A percentile compares a stretch with the other conserved stretches of the same genome.
Evolutionary conservation across 2,888 invertebrate species (phyloP).

Genomic region (Syritta pipiens): DNA sequence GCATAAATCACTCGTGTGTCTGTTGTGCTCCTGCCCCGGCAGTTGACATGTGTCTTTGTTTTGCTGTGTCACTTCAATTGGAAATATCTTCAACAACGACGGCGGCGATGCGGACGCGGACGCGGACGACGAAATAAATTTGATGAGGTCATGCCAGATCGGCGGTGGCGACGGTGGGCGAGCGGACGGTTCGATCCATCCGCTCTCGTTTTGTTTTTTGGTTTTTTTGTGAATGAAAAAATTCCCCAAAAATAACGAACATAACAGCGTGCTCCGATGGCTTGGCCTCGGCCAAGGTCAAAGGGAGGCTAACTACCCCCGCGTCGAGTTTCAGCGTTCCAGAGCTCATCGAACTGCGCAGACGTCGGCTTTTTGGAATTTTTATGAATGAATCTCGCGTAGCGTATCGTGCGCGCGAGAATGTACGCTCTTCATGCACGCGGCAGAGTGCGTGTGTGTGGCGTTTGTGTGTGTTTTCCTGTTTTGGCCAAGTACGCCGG

Average conservation of each 20-base stretch:
- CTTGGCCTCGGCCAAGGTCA: conserved; percentile 41
- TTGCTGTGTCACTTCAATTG: background rate
- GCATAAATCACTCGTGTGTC: too few relatives aligned
- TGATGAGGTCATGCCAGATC: background rate
- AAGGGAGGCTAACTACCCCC: conserved; percentile 51
- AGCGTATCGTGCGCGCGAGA: background rate
- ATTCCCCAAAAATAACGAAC: background rate
- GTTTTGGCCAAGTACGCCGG: background rate
- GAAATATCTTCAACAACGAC: too few relatives aligned
- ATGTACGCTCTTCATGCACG: background rate
- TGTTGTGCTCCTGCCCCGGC: background rate
- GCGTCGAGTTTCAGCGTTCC: background rate
- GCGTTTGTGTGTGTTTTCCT: conserved; percentile 25
- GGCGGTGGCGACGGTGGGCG: too few relatives aligned
- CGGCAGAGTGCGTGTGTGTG: background rate
- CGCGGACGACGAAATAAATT: too few relatives aligned
- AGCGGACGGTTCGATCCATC: background rate
- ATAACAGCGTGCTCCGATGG: background rate
- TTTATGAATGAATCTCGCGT: conserved; percentile 45
- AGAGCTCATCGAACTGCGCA: conserved; percentile 1
- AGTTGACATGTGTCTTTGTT: background rate
- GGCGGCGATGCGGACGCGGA: too few relatives aligned
- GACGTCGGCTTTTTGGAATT: conserved; percentile 32
- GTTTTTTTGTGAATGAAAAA: background rate
- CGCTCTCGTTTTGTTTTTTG: background rate